These are phyloP conservation scores for Oeneis ivallda DNA, from an alignment of 2,888 invertebrate genomes.

Conservation along the genomic window DNA sequence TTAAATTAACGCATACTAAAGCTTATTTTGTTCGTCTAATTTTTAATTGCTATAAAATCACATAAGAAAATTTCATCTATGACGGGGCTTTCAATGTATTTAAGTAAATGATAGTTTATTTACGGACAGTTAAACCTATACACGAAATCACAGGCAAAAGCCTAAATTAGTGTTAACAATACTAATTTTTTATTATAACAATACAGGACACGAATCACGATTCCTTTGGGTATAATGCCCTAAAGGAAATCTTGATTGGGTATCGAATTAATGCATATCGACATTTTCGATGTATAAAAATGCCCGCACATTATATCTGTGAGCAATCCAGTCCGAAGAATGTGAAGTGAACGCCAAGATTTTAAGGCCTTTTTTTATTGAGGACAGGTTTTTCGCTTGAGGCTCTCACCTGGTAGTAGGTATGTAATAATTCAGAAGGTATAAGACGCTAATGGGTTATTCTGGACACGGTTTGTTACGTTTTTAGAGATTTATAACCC, in stretches of 20 bases:
- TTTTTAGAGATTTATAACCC: too few species aligned
- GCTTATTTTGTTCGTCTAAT: too few species aligned
- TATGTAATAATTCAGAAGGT: not conserved
- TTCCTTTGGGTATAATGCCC: constrained; percentile 37
- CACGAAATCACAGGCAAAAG: not conserved
- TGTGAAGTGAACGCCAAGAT: constrained; percentile 26
- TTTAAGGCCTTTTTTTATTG: constrained; percentile 2
- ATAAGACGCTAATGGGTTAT: not conserved
- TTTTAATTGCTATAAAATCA: too few species aligned
- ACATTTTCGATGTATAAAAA: constrained; percentile 38
- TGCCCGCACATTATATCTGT: constrained; percentile 24
- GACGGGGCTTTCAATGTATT: too few species aligned
- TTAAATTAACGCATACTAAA: too few species aligned
- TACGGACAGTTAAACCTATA: too few species aligned
- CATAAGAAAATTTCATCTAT: too few species aligned
- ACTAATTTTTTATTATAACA: not conserved
- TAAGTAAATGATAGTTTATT: too few species aligned
- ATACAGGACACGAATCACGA: constrained; percentile 14
- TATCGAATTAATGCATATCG: constrained; percentile 39
- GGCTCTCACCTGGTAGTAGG: constrained; percentile 1
- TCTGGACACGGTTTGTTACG: not conserved
- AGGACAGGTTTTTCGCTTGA: constrained; percentile 14
- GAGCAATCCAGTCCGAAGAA: constrained; percentile 39
- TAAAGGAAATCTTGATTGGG: constrained; percentile 38
- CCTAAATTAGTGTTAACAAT: not conserved